Percentiles rank a stretch among this genome's conserved stretches.
These are phyloP conservation scores for Prosopocoilus inquinatus DNA, from an alignment of 2,888 invertebrate genomes.

Conservation along the genomic window DNA sequence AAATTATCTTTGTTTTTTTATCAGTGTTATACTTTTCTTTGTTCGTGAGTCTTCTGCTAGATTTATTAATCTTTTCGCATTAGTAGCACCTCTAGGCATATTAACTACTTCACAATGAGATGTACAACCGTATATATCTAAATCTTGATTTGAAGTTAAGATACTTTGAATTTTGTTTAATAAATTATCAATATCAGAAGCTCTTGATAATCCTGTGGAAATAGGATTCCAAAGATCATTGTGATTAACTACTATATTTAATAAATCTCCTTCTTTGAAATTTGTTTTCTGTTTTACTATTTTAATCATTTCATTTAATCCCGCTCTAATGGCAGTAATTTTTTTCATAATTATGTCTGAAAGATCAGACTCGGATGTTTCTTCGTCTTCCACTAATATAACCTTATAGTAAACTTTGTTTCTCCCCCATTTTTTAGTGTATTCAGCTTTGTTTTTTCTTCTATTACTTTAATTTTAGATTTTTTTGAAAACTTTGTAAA, in stretches of 20 bases:
- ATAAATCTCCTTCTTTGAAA: conserved; percentile 7
- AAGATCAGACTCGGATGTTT: not conserved
- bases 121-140: not conserved
- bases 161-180: not conserved
- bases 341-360: no score
- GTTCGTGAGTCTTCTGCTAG: not conserved
- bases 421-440: not conserved
- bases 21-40: not conserved
- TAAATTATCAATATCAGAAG: no score
- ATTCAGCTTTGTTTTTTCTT: no score
- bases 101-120: not conserved
- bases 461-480: no score
- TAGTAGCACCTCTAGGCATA: not conserved
- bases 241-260: not conserved
- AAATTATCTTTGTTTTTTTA: not conserved
- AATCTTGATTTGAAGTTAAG: not conserved
- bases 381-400: not conserved
- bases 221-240: not conserved
- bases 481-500: no score
- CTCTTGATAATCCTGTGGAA: no score
- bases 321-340: not conserved
- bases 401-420: not conserved
- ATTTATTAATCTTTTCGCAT: not conserved
- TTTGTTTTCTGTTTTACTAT: conserved; percentile 9
- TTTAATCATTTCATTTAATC: not conserved